A percentile compares a stretch with the other conserved stretches of the same genome.
phyloP scores from a whole-genome alignment of 2,797 vertebrate species.

The Ceryle rudis region DNA sequence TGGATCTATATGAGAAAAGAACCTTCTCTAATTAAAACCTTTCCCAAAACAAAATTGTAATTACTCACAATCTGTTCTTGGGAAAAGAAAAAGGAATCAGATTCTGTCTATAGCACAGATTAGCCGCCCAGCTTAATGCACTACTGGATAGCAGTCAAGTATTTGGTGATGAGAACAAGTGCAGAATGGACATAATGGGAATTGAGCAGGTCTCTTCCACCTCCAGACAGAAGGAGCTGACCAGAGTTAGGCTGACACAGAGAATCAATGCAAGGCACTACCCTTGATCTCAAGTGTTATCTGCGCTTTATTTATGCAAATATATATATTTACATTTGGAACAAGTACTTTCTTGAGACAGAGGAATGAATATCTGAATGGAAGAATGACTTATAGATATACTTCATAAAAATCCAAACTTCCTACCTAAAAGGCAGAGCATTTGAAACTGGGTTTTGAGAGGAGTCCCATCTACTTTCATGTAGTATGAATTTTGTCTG shows the following conservation, averaged over 20 bases:
- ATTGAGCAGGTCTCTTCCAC: background rate
- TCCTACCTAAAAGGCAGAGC: background rate
- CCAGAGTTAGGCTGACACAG: rapidly evolving
- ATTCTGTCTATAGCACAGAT: background rate
- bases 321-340: background rate
- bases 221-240: background rate
- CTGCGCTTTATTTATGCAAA: background rate
- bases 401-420: background rate
- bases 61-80: background rate
- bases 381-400: background rate
- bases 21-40: background rate
- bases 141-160: background rate
- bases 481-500: background rate
- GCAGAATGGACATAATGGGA: rapidly evolving
- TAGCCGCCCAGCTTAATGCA: background rate
- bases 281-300: background rate
- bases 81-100: background rate
- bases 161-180: background rate
- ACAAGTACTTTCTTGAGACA: background rate
- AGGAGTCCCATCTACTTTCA: background rate
- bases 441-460: background rate
- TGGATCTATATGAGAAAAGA: background rate
- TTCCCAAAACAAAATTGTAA: background rate
- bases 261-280: background rate
- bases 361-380: background rate